phyloP scores from a whole-genome alignment of 2,797 vertebrate genomes.

The Phrynocephalus vlangalii region DNA sequence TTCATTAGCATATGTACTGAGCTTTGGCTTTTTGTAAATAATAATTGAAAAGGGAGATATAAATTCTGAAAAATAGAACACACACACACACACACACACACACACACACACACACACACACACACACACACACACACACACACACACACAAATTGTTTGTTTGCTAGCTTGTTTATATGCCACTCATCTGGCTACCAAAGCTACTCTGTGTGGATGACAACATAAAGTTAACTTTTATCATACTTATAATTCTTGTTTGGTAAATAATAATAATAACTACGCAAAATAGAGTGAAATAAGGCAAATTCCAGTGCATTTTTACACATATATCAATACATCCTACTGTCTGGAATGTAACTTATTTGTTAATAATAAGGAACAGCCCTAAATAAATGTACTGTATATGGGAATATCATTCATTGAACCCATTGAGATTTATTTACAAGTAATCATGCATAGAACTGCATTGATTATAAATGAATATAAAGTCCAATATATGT shows the following conservation, averaged over 20 bases:
- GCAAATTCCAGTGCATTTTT: background rate
- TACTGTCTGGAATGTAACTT: background rate
- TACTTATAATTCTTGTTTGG: background rate
- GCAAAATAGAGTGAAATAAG: background rate
- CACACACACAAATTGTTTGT: no score
- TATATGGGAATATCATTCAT: background rate
- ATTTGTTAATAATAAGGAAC: background rate
- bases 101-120: no score
- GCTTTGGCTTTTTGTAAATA: background rate
- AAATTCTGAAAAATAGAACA: background rate
- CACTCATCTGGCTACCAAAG: no score
- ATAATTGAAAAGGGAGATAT: background rate
- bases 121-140: no score
- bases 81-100: background rate
- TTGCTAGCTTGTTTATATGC: no score
- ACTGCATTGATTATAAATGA: background rate
- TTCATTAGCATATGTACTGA: background rate
- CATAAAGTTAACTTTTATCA: background rate
- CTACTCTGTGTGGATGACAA: no score
- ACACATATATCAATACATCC: background rate
- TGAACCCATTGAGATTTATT: background rate
- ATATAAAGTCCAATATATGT: background rate
- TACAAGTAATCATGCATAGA: background rate
- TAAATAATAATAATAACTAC: background rate
- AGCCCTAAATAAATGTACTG: background rate